Base-by-base conservation (phyloP, 2,113 vertebrate species). In the Columba livia region DNA sequence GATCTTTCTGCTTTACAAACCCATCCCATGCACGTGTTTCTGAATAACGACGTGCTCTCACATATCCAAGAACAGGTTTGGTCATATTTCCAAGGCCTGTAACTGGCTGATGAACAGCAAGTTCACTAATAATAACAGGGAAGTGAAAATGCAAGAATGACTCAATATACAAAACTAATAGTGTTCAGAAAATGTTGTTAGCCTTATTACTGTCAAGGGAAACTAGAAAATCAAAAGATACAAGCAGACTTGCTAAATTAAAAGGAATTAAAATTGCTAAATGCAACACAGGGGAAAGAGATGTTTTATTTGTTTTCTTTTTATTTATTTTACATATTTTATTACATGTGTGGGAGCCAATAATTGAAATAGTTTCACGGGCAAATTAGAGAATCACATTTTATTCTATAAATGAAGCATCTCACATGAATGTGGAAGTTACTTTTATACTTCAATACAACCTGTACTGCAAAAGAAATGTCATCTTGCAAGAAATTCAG, bases 271-370 rank as follows among this genome's bases (percentile, higher is more conserved):
- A 84, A 93, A 93, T 60, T 78, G 42, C 60, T 74, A 42, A 51
- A 14, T 56, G 21, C 13, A 84, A 20, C 0, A 0, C 17, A 23
- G 20, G 15, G 8, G 53, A 10, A 53, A 40, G 21, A 4, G 1
- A 50, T 24, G 29, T n/a, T 85, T 74, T 85, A 54, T 67, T 86
- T 78, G 38, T 67, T 28, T 29, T 66, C 44, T 80, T 60, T 53
- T n/a, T 92, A 85, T 83, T 91, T 88, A 69, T 94, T 97, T 93
- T 47, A 71, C 32, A 47, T 79, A 95, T 85, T 74, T 67, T 85
- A 80, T 93, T 83, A 84, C 31, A 29, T 14, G 26, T 88, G n/a
- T 31, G 23, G 42, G n/a, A 92, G 61, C 10, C n/a, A 40, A 19
- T 69, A 95, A 80, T 12, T 95, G 44, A 92, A 93, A 80, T 14